These are phyloP conservation scores for Gymnosoma rotundatum DNA, from an alignment of 2,888 invertebrate genomes.

Conservation along the genomic window DNA sequence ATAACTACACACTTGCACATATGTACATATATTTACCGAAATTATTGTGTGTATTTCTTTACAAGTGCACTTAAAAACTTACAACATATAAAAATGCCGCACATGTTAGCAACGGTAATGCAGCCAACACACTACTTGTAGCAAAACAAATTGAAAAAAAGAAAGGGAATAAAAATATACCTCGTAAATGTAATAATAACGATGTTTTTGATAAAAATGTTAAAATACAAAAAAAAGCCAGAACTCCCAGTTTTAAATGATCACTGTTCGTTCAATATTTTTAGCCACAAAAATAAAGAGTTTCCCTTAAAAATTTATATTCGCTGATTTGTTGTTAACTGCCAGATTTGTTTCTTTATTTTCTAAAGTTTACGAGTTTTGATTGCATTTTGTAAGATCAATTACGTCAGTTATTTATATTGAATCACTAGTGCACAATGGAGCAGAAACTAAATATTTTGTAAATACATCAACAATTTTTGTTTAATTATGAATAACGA, in stretches of 20 bases:
- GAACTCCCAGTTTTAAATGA: slow-evolving; percentile 17
- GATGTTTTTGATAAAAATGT: slow-evolving; percentile 62
- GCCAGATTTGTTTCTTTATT: too few relatives aligned
- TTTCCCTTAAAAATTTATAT: background rate
- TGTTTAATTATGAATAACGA: too few relatives aligned
- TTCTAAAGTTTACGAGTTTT: too few relatives aligned
- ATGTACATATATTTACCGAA: background rate
- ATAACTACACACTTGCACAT: slow-evolving; percentile 33
- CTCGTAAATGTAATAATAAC: slow-evolving; percentile 48
- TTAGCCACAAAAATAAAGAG: background rate
- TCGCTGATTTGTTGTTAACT: too few relatives aligned
- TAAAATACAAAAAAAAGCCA: slow-evolving; percentile 36
- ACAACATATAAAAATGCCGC: slow-evolving; percentile 46
- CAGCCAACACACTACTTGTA: background rate
- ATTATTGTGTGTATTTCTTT: background rate
- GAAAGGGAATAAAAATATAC: slow-evolving; percentile 2
- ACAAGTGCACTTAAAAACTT: slow-evolving; percentile 28
- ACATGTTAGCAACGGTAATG: slow-evolving; percentile 23
- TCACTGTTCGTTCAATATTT: slow-evolving; percentile 7
- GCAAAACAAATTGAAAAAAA: background rate
- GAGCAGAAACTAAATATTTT: too few relatives aligned
- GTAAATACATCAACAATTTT: too few relatives aligned
- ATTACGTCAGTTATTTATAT: too few relatives aligned
- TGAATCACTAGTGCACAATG: too few relatives aligned
- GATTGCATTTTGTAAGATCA: too few relatives aligned